Evolutionary conservation across 2,797 vertebrate genomes (phyloP).

Genomic region (Sciaenops ocellatus): DNA sequence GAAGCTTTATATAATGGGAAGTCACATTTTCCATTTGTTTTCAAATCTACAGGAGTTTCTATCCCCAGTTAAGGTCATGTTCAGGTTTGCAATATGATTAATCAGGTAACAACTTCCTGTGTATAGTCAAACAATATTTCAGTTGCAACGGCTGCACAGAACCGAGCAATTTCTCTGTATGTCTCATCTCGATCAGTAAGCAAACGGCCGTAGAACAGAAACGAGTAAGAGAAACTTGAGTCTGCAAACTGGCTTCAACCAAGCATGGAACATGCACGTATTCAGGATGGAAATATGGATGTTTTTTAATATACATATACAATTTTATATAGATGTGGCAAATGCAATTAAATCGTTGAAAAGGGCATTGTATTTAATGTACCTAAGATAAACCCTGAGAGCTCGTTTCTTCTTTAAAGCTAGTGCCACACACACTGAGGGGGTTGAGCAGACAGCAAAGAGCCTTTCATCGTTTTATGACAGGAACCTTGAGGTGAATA

Average conservation of each 20-base stretch:
- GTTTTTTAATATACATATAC: too few species aligned
- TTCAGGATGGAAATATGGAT: not conserved
- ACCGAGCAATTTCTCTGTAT: constrained; percentile 27
- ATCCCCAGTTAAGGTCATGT: constrained; percentile 2
- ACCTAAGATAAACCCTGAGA: constrained; percentile 41
- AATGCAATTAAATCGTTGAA: not conserved
- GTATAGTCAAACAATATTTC: constrained; percentile 32
- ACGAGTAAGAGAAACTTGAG: constrained; percentile 3
- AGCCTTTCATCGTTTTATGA: constrained; percentile 95
- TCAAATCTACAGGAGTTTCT: constrained; percentile 20
- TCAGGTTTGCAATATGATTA: constrained; percentile 57
- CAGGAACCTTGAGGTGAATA: constrained; percentile 94
- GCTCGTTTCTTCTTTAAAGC: constrained; percentile 48
- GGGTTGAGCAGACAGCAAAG: constrained; percentile 66
- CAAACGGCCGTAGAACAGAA: constrained; percentile 12
- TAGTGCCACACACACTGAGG: constrained; percentile 40
- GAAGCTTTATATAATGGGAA: too few species aligned
- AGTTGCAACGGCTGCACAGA: constrained; percentile 30
- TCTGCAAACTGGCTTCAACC: not conserved
- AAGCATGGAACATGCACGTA: not conserved
- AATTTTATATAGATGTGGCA: not conserved
- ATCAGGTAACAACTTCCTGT: constrained; percentile 51
- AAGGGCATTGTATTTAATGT: constrained; percentile 7
- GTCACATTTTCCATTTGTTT: constrained; percentile 1
- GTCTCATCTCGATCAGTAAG: constrained; percentile 20